Conservation (phyloP, 2,797 vertebrate genomes). For the Hafferia zeledoni region DNA sequence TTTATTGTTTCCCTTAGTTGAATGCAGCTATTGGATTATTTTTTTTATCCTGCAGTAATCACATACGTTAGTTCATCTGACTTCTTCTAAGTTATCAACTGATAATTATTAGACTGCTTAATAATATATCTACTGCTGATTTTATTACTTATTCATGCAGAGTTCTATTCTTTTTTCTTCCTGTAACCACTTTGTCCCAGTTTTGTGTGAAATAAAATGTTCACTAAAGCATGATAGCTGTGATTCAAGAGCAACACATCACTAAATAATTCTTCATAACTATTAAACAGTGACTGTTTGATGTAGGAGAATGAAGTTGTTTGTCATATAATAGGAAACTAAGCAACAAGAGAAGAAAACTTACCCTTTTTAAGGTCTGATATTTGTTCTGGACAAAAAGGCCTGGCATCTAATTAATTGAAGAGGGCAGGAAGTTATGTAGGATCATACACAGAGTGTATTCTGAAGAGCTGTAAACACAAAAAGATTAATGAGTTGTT, state of each 20-base stretch:
- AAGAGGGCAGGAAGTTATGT: not conserved
- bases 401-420: not conserved
- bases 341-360: not conserved
- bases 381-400: not conserved
- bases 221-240: not conserved
- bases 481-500: not conserved
- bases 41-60: slow-evolving; percentile 10
- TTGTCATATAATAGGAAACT: not conserved
- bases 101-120: slow-evolving; percentile 61
- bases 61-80: slow-evolving; percentile 31
- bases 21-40: slow-evolving; percentile 25
- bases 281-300: not conserved
- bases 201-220: not conserved
- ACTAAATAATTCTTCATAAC: not conserved
- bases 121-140: slow-evolving; percentile 48
- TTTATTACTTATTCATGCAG: slow-evolving; percentile 47
- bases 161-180: slow-evolving; percentile 34
- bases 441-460: not conserved
- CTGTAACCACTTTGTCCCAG: not conserved
- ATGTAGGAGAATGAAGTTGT: not conserved
- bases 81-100: slow-evolving; percentile 48
- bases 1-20: slow-evolving; percentile 49
- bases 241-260: not conserved
- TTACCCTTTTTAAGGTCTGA: not conserved
- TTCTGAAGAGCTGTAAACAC: not conserved